phyloP scores from a whole-genome alignment of 2,113 vertebrate species.

The Vanacampus margaritifer region DNA sequence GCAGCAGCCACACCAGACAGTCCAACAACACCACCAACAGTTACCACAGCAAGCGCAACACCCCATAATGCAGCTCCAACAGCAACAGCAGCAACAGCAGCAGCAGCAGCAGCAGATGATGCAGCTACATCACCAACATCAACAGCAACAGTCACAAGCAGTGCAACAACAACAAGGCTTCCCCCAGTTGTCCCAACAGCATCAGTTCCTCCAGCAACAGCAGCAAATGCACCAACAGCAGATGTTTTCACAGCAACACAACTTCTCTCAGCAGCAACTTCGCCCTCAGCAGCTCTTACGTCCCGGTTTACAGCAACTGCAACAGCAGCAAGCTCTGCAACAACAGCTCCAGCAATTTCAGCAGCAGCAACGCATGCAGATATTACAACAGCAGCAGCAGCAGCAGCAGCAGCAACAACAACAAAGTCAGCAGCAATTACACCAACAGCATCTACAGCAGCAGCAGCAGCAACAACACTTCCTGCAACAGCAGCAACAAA shows the following conservation, averaged over 20 bases:
- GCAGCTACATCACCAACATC: conserved; percentile 53
- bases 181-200: conserved; percentile 69
- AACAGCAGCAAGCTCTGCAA: conserved; percentile 63
- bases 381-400: conserved; percentile 68
- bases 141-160: conserved; percentile 44
- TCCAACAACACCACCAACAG: conserved; percentile 75
- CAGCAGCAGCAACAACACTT: conserved; percentile 69
- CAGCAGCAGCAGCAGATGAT: conserved; percentile 60
- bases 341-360: conserved; percentile 70
- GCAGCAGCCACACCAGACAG: conserved; percentile 76
- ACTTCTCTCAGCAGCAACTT: conserved; percentile 64
- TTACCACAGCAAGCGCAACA: conserved; percentile 76
- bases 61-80: conserved; percentile 70
- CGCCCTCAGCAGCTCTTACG: conserved; percentile 72
- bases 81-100: conserved; percentile 70
- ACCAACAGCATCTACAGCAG: conserved; percentile 72
- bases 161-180: conserved; percentile 60
- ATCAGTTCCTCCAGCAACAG: conserved; percentile 66
- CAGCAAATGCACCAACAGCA: conserved; percentile 76
- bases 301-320: conserved; percentile 49
- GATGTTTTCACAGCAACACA: conserved; percentile 56
- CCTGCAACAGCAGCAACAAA: conserved; percentile 61
- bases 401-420: conserved; percentile 66
- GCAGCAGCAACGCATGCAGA: conserved; percentile 72
- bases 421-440: conserved; percentile 71